A percentile compares a stretch with the other conserved stretches of the same genome.
Evolutionary conservation across 2,113 vertebrate species (phyloP).

Genomic region (Sphyrna mokarran): DNA sequence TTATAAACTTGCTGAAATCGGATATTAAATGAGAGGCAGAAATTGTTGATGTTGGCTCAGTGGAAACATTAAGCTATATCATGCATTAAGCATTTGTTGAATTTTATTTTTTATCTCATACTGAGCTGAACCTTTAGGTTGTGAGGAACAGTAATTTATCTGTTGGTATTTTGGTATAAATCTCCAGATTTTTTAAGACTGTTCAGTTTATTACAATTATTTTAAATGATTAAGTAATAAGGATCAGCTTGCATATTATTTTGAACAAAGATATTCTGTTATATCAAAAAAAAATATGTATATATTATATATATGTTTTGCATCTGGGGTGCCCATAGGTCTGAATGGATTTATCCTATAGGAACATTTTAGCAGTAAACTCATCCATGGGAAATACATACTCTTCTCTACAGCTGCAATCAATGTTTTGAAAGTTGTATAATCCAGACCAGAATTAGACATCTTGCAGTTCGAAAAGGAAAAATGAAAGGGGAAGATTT

Average conservation of each 20-base stretch:
- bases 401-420: not conserved
- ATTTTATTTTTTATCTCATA: not conserved
- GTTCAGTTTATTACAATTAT: not conserved
- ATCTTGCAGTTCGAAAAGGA: not conserved
- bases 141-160: not conserved
- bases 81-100: not conserved
- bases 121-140: not conserved
- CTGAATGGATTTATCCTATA: not conserved
- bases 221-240: not conserved
- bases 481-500: not conserved
- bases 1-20: not conserved
- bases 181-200: not conserved
- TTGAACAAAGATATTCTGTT: not conserved
- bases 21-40: not conserved
- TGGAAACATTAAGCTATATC: not conserved
- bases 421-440: too few relatives aligned
- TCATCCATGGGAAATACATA: not conserved
- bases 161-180: not conserved
- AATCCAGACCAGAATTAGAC: not conserved
- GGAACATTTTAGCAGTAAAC: not conserved
- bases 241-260: not conserved
- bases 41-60: not conserved
- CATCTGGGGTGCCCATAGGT: not conserved
- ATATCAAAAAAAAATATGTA: not conserved
- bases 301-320: not conserved